A percentile compares a stretch with the other conserved stretches of the same genome.
Evolutionary conservation across 2,113 vertebrate species (phyloP).

Genomic region (Ochotona princeps): DNA sequence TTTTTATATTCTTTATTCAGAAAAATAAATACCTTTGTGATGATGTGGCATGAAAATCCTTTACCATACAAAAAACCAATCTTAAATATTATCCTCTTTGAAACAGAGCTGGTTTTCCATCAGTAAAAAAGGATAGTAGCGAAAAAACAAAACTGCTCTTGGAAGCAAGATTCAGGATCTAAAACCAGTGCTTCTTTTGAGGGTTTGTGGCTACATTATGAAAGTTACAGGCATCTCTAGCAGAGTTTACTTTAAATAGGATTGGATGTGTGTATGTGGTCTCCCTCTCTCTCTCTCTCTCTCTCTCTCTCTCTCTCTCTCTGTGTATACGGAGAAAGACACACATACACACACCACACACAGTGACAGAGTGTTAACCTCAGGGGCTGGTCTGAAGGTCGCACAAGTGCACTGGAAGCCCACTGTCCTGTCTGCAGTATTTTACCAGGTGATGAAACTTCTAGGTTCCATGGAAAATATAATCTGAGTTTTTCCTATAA

Average conservation of each 20-base stretch:
- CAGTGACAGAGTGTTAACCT: not conserved
- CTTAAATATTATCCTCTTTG: conserved; percentile 54
- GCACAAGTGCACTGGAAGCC: conserved; percentile 24
- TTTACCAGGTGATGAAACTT: conserved; percentile 74
- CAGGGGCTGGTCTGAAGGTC: conserved; percentile 44
- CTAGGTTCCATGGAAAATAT: conserved; percentile 53
- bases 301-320: too few relatives aligned
- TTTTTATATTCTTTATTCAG: conserved; percentile 51
- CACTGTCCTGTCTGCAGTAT: conserved; percentile 46
- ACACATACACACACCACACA: not conserved
- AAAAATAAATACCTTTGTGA: conserved; percentile 70
- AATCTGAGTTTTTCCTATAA: conserved; percentile 71
- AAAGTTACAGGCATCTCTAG: conserved; percentile 75
- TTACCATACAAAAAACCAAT: conserved; percentile 47
- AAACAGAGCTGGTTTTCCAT: conserved; percentile 15
- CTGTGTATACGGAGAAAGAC: not conserved
- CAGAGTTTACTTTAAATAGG: conserved; percentile 65
- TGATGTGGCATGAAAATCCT: conserved; percentile 45
- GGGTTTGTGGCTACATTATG: conserved; percentile 64
- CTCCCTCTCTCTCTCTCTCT: too few relatives aligned
- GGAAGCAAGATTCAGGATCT: conserved; percentile 59
- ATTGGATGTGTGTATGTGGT: not conserved
- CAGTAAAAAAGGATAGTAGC: conserved; percentile 36
- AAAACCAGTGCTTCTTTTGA: conserved; percentile 45
- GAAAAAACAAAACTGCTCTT: conserved; percentile 54